phyloP scores from a whole-genome alignment of 2,888 invertebrate species.

The Campaea margaritaria region DNA sequence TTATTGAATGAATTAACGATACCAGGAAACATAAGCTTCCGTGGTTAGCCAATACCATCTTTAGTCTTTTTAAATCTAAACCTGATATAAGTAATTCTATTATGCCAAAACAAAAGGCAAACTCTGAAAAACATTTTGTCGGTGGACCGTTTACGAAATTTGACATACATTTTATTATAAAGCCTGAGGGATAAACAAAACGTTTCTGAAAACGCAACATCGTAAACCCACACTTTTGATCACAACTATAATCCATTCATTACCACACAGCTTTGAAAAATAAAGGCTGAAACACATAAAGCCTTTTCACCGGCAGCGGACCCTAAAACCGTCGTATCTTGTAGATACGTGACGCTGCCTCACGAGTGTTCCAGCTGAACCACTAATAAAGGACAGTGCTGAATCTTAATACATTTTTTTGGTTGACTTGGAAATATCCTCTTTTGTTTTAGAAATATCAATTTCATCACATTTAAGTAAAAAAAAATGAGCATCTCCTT shows the following conservation, averaged over 20 bases:
- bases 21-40: conserved; percentile 9
- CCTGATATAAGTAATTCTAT: neutral
- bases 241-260: conserved; percentile 30
- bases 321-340: conserved; percentile 58
- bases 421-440: too few relatives aligned
- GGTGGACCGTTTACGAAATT: too few relatives aligned
- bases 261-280: conserved; percentile 35
- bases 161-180: neutral
- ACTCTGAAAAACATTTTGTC: too few relatives aligned
- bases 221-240: conserved; percentile 32
- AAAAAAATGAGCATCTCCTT: too few relatives aligned
- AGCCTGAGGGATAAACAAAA: neutral
- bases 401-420: conserved; percentile 1
- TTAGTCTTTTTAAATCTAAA: neutral
- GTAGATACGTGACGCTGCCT: conserved; percentile 54
- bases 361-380: conserved; percentile 27
- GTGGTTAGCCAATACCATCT: neutral
- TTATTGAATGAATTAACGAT: conserved; percentile 8
- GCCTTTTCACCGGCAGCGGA: conserved; percentile 44
- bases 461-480: too few relatives aligned
- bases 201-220: conserved; percentile 22
- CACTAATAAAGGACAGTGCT: conserved; percentile 3
- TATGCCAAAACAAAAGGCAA: too few relatives aligned
- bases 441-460: too few relatives aligned
- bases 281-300: conserved; percentile 48